phyloP scores from a whole-genome alignment of 2,888 invertebrate genomes.

The Polymixis lichenea region DNA sequence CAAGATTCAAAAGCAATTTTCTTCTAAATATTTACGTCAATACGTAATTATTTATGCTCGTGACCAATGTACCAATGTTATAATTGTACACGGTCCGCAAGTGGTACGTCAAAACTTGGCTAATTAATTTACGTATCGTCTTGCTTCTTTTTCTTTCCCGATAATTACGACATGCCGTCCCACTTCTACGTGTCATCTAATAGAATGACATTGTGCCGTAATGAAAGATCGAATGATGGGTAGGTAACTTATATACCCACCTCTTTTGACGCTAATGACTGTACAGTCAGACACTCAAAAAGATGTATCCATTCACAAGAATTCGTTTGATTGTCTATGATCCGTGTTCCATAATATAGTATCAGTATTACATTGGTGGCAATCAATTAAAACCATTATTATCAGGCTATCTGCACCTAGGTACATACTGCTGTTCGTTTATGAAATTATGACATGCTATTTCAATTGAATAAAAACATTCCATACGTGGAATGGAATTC shows the following conservation, averaged over 20 bases:
- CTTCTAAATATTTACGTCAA: neutral
- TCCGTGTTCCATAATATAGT: too few species aligned
- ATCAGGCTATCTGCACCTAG: too few species aligned
- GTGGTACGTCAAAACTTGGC: neutral
- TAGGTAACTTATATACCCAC: neutral
- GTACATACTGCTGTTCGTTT: neutral
- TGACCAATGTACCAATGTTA: neutral
- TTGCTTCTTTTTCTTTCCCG: neutral
- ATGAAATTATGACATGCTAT: neutral
- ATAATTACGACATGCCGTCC: neutral
- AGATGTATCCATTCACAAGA: neutral
- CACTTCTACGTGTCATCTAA: neutral
- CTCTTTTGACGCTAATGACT: neutral
- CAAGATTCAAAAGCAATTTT: neutral
- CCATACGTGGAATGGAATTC: neutral
- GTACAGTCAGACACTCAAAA: neutral
- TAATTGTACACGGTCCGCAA: neutral
- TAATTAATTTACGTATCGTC: neutral
- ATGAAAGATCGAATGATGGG: neutral
- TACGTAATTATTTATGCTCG: too few species aligned
- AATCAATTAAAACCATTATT: too few species aligned
- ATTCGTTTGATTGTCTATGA: neutral
- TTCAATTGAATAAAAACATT: neutral
- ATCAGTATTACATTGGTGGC: too few species aligned
- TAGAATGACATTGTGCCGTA: neutral